phyloP scores from a whole-genome alignment of 2,888 invertebrate species.

The Deroplatys truncata region DNA sequence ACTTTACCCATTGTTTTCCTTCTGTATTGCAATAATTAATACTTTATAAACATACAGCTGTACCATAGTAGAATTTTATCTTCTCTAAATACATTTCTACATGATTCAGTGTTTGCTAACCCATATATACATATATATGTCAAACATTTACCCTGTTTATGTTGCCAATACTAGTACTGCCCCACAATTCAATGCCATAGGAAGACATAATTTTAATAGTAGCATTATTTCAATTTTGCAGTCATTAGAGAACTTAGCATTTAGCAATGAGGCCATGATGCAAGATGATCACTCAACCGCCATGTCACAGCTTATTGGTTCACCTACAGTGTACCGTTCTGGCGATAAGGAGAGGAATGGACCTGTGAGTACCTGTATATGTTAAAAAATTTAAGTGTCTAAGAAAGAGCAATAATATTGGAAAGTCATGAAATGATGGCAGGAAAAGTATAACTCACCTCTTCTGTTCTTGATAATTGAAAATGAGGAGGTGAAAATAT shows the following conservation, averaged over 20 bases:
- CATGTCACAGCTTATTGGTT: constrained; percentile 62
- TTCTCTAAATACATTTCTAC: too few species aligned
- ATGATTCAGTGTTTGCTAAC: too few species aligned
- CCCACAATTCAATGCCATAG: too few species aligned
- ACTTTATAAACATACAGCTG: too few species aligned
- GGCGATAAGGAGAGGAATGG: constrained; percentile 17
- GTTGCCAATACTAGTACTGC: too few species aligned
- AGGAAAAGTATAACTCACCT: neutral
- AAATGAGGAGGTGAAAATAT: too few species aligned
- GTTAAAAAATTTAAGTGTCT: neutral
- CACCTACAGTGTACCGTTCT: constrained; percentile 47
- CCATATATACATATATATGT: too few species aligned
- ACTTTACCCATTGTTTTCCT: too few species aligned
- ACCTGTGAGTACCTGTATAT: constrained; percentile 5
- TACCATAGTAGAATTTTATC: too few species aligned
- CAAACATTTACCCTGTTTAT: too few species aligned
- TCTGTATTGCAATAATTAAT: too few species aligned
- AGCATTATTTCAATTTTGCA: constrained; percentile 50
- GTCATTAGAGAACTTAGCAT: constrained; percentile 70
- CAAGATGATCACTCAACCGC: constrained; percentile 45
- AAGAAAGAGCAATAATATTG: neutral
- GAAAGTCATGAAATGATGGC: neutral
- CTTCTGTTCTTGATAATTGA: too few species aligned
- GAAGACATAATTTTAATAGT: neutral
- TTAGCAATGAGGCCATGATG: constrained; percentile 55